phyloP scores from a whole-genome alignment of 2,797 vertebrate species.

The Gobio occitaniae region DNA sequence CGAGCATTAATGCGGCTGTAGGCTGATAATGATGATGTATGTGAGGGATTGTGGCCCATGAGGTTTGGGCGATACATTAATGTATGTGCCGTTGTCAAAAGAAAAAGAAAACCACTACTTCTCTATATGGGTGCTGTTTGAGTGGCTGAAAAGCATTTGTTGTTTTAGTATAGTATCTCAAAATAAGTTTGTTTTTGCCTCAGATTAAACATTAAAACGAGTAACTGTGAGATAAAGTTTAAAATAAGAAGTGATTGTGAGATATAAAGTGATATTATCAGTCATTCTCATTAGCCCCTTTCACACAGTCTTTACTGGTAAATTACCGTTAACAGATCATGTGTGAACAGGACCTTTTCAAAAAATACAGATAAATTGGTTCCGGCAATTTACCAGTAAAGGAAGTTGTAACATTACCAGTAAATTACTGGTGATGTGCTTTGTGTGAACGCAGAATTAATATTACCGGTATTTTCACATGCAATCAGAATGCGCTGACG shows the following conservation, averaged over 20 bases:
- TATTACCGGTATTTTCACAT: no score
- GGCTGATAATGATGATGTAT: constrained; percentile 34
- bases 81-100: background rate
- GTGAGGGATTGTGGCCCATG: constrained; percentile 64
- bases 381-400: no score
- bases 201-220: background rate
- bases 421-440: no score
- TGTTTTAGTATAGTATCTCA: background rate
- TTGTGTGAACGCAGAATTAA: no score
- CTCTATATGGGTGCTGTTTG: background rate
- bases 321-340: no score
- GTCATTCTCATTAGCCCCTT: no score
- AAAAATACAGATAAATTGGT: no score
- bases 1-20: constrained; percentile 5
- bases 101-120: background rate
- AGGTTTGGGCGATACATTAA: constrained; percentile 44
- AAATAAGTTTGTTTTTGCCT: background rate
- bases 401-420: no score
- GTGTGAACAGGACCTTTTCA: no score
- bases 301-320: no score
- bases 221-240: background rate
- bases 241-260: background rate
- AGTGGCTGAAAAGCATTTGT: background rate
- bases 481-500: no score
- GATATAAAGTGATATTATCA: background rate